phyloP scores from a whole-genome alignment of 1,140 invertebrate species.

The Sycophaga agraensis region DNA sequence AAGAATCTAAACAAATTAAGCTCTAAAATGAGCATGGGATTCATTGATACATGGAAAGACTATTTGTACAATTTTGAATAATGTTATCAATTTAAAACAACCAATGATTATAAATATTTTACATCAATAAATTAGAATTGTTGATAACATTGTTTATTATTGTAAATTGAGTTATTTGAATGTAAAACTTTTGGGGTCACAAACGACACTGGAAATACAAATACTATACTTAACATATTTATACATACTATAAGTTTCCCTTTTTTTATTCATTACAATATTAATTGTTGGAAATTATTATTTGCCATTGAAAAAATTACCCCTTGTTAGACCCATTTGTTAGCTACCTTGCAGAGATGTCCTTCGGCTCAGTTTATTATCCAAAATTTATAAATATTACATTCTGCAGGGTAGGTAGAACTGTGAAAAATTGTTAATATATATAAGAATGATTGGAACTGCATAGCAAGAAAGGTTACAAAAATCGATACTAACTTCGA shows the following conservation, averaged over 20 bases:
- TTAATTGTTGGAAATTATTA: too few species aligned
- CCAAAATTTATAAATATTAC: background rate
- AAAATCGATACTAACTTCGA: conserved; percentile 56
- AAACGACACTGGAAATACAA: too few species aligned
- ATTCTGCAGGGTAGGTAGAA: conserved; percentile 13
- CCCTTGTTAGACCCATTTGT: conserved; percentile 33
- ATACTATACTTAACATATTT: too few species aligned
- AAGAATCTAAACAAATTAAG: background rate
- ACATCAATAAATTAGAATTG: too few species aligned
- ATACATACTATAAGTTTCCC: too few species aligned
- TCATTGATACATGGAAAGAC: background rate
- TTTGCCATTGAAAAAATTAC: conserved; percentile 18
- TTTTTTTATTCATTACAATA: too few species aligned
- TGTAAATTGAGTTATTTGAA: background rate
- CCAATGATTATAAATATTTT: background rate
- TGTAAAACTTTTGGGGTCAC: too few species aligned
- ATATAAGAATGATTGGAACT: conserved; percentile 40
- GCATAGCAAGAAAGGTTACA: conserved; percentile 52
- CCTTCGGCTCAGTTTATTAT: too few species aligned
- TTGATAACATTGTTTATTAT: conserved; percentile 2
- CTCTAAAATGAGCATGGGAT: background rate
- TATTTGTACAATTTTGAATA: conserved; percentile 3
- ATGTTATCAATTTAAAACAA: background rate
- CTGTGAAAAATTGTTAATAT: background rate
- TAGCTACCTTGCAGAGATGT: conserved; percentile 40